Percentiles rank a stretch among this genome's conserved stretches.
These are phyloP conservation scores for Branchipolynoe longqiensis DNA, from an alignment of 2,888 invertebrate species.

Conservation along the genomic window DNA sequence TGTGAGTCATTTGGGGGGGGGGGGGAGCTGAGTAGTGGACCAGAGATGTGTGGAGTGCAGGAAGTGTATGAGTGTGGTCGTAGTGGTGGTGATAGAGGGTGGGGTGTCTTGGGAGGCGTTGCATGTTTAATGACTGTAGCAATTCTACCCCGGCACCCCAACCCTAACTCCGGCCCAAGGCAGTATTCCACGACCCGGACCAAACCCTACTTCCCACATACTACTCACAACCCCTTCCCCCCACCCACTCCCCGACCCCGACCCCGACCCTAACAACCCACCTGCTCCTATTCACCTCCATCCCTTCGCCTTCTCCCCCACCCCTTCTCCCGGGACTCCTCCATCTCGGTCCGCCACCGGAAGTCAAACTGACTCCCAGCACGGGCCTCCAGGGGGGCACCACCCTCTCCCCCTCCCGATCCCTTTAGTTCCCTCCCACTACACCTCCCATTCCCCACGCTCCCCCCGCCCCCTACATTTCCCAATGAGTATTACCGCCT, in stretches of 20 bases:
- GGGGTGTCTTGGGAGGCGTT: no score
- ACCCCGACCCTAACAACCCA: background rate
- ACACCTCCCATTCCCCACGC: background rate
- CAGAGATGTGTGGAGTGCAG: background rate
- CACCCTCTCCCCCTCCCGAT: background rate
- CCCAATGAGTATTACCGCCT: slow-evolving; percentile 2
- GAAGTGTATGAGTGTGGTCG: background rate
- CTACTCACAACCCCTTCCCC: background rate
- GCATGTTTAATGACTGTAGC: no score
- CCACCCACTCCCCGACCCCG: background rate
- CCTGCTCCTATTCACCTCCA: background rate
- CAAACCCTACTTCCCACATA: background rate
- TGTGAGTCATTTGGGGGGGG: background rate
- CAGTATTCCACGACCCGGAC: background rate
- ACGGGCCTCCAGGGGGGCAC: background rate
- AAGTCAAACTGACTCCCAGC: background rate
- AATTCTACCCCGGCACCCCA: no score
- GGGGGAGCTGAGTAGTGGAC: background rate
- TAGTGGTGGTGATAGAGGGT: background rate
- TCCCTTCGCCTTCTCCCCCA: no score
- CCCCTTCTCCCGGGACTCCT: background rate
- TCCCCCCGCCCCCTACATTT: slow-evolving; percentile 5
- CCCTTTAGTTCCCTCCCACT: background rate
- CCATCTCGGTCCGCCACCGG: background rate
- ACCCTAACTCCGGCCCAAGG: no score